Evolutionary conservation across 2,113 vertebrate species (phyloP), one percentile per base, ranked within the genome.

Genomic region (Gymnogyps californianus): DNA sequence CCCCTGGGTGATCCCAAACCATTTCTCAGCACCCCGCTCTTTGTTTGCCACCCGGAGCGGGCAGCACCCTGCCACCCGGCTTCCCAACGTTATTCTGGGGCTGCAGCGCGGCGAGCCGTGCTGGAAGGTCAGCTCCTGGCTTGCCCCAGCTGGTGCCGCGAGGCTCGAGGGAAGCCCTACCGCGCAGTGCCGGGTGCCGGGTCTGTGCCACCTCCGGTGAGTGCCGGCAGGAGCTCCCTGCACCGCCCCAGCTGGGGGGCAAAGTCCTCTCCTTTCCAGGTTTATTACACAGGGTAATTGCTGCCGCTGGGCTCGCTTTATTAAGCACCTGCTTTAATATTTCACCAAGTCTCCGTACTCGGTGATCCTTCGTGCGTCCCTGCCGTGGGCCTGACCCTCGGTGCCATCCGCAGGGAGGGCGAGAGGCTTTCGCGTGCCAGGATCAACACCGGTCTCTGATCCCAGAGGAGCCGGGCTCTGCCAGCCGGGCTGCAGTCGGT

Each of bases 251-350:
- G 64, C 49, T 2, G 0, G 70, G 34, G 93, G 44, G 13, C 91
- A 96, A 97, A 97, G 97, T 97, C 91, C 96, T 90, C 81, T 87
- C 78, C 47, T 96, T 64, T 16, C 29, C 49, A 54, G 75, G 62
- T 96, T 97, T 96, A 96, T 96, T 76, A 83, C 70, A 16, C 21
- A 22, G 74, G 40, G 40, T 80, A 91, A 96, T 93, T 95, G 74
- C 96, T 57, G 81, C 84, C 3, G 1, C 96, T 49, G 58, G 57
- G 72, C 70, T 89, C 0, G 2, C 94, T 78, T 92, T 61, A 82
- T 76, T 62, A 88, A 93, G 94, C 12, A 12, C 89, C 49, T 4
- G 70, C 81, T 97, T 97, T 86, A 95, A 96, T 97, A 83, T 93
- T 93, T 94, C 93, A 96, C 97, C 59, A 20, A 66, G 40, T 14